Evolutionary conservation across 1,140 invertebrate species (phyloP).

Genomic region (Drosophila pruinosa): DNA sequence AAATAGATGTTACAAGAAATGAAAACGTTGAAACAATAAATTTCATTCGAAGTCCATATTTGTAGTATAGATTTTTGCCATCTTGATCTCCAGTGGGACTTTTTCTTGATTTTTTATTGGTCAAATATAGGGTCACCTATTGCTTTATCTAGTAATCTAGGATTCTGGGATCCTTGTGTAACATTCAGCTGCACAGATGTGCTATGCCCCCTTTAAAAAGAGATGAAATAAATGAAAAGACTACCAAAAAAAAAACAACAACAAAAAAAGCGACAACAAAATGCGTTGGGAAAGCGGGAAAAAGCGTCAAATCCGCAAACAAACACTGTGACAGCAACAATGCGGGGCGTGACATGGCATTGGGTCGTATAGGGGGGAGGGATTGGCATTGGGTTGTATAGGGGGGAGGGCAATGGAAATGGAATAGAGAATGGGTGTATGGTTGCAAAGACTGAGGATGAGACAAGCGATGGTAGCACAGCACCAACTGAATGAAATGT

Average conservation of each 20-base stretch:
- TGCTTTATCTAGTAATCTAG: neutral
- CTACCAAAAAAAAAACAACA: constrained; percentile 4
- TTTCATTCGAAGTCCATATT: neutral
- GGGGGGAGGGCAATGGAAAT: neutral
- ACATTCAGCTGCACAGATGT: constrained; percentile 29
- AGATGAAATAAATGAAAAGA: constrained; percentile 13
- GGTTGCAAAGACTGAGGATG: neutral
- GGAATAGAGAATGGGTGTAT: neutral
- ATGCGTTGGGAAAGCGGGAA: constrained; percentile 62
- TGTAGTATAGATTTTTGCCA: neutral
- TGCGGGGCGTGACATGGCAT: constrained; percentile 47
- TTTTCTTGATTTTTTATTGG: neutral
- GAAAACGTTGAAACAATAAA: neutral
- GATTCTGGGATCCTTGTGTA: neutral
- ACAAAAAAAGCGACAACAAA: constrained; percentile 41
- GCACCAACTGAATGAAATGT: constrained; percentile 74
- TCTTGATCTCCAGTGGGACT: neutral
- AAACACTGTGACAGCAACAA: constrained; percentile 74
- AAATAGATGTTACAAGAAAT: neutral
- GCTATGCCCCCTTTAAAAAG: neutral
- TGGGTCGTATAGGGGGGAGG: neutral
- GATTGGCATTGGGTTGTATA: constrained; percentile 2
- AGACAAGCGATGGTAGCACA: constrained; percentile 24
- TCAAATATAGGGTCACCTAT: neutral
- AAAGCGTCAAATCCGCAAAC: constrained; percentile 77